A percentile compares a stretch with the other conserved stretches of the same genome.
Conservation (phyloP, 2,888 invertebrate genomes). For the Oligia latruncula region DNA sequence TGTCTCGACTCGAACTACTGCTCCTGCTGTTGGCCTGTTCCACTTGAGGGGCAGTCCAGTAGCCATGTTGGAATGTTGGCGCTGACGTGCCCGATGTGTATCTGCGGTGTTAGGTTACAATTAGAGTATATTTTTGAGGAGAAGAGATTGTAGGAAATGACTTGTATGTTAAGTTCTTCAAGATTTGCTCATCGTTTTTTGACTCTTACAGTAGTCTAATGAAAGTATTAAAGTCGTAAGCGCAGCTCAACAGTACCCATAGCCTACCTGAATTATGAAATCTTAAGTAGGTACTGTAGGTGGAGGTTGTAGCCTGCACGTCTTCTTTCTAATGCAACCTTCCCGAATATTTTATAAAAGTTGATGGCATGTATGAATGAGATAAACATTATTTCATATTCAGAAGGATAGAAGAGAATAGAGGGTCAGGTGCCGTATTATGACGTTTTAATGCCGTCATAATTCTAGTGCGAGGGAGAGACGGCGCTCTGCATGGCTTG, state of each 20-base stretch:
- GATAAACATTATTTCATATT: neutral
- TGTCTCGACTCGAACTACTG: conserved; percentile 76
- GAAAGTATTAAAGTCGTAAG: neutral
- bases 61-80: conserved; percentile 86
- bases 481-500: neutral
- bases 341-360: neutral
- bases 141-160: neutral
- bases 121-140: neutral
- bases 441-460: neutral
- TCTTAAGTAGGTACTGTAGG: neutral
- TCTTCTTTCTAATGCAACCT: neutral
- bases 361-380: neutral
- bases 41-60: conserved; percentile 85
- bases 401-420: no score
- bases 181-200: neutral
- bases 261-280: neutral
- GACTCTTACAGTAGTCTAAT: neutral
- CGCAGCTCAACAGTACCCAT: neutral
- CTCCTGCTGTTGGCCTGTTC: conserved; percentile 67
- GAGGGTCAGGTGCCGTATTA: neutral
- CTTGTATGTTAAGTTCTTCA: neutral
- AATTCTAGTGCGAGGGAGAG: neutral
- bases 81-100: conserved; percentile 79
- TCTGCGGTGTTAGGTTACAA: conserved; percentile 64
- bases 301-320: neutral